Conservation (phyloP, 2,113 vertebrate species). For the Corythornis vintsioides region DNA sequence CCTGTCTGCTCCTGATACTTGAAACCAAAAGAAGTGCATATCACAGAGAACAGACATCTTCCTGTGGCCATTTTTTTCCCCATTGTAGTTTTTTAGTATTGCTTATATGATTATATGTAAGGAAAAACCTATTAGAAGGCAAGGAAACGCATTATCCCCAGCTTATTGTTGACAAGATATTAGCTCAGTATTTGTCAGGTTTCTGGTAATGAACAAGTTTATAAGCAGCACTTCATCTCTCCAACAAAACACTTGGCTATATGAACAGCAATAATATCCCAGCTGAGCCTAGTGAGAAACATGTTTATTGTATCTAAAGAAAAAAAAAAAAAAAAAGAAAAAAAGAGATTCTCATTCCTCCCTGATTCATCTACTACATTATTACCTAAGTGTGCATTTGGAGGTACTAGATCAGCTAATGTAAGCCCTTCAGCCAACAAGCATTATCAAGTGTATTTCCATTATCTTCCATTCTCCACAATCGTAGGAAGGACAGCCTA, state of each 20-base stretch:
- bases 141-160: slow-evolving; percentile 26
- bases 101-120: background rate
- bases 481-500: background rate
- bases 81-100: background rate
- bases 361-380: background rate
- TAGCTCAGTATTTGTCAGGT: slow-evolving; percentile 21
- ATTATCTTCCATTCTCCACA: slow-evolving; percentile 36
- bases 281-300: slow-evolving; percentile 20
- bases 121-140: slow-evolving; percentile 21
- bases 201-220: slow-evolving; percentile 37
- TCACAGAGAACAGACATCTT: background rate
- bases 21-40: rapidly evolving
- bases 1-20: background rate
- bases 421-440: slow-evolving; percentile 24
- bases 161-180: slow-evolving; percentile 23
- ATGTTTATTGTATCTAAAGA: slow-evolving; percentile 23
- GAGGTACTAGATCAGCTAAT: slow-evolving; percentile 37
- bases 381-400: background rate
- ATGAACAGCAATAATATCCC: slow-evolving; percentile 18
- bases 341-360: background rate
- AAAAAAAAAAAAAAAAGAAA: background rate
- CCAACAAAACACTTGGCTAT: slow-evolving; percentile 1
- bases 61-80: rapidly evolving
- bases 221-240: background rate
- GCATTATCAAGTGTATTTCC: slow-evolving; percentile 31